Evolutionary conservation across 2,797 vertebrate genomes (phyloP).

Genomic region (Mustela erminea): DNA sequence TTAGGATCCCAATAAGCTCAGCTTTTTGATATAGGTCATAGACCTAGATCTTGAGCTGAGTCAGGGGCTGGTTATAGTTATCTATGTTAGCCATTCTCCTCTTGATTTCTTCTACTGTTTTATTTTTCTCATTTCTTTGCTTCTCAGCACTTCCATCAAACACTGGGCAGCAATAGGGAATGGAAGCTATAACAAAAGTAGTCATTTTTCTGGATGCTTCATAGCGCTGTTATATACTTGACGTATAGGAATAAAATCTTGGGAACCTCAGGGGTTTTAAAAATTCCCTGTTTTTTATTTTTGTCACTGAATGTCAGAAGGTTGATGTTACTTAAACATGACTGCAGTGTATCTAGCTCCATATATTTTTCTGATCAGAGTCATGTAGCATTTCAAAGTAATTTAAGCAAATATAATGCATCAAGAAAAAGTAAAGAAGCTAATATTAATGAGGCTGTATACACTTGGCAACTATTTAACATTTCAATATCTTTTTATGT

Average conservation of each 20-base stretch:
- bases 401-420: conserved; percentile 25
- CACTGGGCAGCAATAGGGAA: neutral
- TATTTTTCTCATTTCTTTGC: conserved; percentile 10
- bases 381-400: conserved; percentile 22
- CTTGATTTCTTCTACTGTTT: neutral
- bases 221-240: neutral
- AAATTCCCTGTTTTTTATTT: neutral
- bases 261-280: neutral
- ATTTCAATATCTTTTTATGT: neutral
- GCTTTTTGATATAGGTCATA: neutral
- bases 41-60: neutral
- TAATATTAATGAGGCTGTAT: neutral
- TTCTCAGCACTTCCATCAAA: neutral
- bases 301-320: neutral
- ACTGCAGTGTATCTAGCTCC: neutral
- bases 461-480: neutral
- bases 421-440: conserved; percentile 31
- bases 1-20: neutral
- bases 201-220: neutral
- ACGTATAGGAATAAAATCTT: neutral
- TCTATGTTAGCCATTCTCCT: neutral
- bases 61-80: neutral
- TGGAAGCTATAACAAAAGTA: neutral
- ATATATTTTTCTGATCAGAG: conserved; percentile 16
- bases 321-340: neutral